phyloP scores from a whole-genome alignment of 2,888 invertebrate species.

The Chalcosyrphus nemorum region DNA sequence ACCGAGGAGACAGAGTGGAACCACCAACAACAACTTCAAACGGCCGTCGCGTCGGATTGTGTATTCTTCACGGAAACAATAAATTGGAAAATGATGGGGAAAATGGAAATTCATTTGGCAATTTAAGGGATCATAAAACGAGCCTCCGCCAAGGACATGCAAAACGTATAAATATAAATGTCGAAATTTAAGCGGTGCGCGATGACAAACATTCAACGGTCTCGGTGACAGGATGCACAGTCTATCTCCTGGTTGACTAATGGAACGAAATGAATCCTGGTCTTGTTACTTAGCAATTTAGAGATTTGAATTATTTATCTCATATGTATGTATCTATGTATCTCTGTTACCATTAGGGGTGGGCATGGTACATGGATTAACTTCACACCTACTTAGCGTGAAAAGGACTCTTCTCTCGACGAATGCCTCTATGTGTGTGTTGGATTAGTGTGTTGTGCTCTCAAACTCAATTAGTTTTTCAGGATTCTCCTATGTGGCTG shows the following conservation, averaged over 20 bases:
- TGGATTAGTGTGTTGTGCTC: constrained; percentile 30
- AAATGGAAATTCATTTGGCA: constrained; percentile 56
- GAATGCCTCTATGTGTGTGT: background rate
- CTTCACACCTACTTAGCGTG: constrained; percentile 54
- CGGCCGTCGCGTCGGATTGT: background rate
- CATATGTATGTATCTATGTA: background rate
- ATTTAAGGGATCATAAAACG: constrained; percentile 57
- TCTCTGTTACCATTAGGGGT: background rate
- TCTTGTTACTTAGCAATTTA: constrained; percentile 53
- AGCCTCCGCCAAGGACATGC: background rate
- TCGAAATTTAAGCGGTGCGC: constrained; percentile 1
- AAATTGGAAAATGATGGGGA: constrained; percentile 54
- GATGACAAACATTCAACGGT: background rate
- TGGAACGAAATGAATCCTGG: constrained; percentile 60
- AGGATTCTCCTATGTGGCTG: constrained; percentile 18
- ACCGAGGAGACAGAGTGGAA: background rate
- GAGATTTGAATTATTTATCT: constrained; percentile 41
- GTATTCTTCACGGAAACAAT: constrained; percentile 29
- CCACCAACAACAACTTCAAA: constrained; percentile 35
- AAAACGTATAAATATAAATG: constrained; percentile 13
- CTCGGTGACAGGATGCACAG: constrained; percentile 20
- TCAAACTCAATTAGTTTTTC: constrained; percentile 65
- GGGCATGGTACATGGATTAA: constrained; percentile 38
- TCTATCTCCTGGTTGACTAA: constrained; percentile 36
- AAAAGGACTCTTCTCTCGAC: constrained; percentile 7